Evolutionary conservation across 2,888 invertebrate species (phyloP).

Genomic region (Notodonta ziczac): DNA sequence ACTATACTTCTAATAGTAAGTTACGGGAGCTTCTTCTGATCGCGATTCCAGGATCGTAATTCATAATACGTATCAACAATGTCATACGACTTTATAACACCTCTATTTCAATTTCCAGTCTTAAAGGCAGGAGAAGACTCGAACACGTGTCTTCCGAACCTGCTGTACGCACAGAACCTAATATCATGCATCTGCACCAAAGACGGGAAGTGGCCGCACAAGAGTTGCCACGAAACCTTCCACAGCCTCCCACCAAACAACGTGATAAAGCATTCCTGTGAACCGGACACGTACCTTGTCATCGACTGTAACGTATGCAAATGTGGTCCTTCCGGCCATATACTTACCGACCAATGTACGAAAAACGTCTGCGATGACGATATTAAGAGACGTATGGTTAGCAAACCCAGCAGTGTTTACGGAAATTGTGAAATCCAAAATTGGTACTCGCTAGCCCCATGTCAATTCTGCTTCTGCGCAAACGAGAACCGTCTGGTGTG

Average conservation of each 20-base stretch:
- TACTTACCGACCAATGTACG: constrained; percentile 58
- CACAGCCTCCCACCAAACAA: constrained; percentile 29
- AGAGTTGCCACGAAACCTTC: constrained; percentile 46
- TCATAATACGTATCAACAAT: too few relatives aligned
- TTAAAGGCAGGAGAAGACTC: constrained; percentile 1
- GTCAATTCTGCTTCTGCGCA: constrained; percentile 68
- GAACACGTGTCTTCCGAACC: constrained; percentile 47
- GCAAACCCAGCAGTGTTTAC: constrained; percentile 31
- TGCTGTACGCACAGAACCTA: constrained; percentile 46
- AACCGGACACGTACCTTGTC: constrained; percentile 51
- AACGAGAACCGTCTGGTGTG: constrained; percentile 62
- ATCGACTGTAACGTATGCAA: constrained; percentile 66
- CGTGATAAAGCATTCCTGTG: constrained; percentile 39
- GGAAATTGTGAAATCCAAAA: constrained; percentile 54
- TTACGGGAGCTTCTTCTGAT: not conserved
- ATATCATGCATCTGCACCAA: constrained; percentile 58
- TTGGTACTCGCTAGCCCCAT: constrained; percentile 68
- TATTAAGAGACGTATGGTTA: constrained; percentile 22
- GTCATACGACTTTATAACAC: too few relatives aligned
- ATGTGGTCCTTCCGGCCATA: constrained; percentile 52
- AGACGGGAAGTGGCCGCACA: constrained; percentile 60
- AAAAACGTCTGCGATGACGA: constrained; percentile 51
- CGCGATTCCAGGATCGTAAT: too few relatives aligned
- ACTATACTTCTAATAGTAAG: constrained; percentile 19
- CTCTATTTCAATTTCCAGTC: constrained; percentile 18